Conservation (phyloP, 64 coral and sea anemone species). For the Pocillopora damicornis region DNA sequence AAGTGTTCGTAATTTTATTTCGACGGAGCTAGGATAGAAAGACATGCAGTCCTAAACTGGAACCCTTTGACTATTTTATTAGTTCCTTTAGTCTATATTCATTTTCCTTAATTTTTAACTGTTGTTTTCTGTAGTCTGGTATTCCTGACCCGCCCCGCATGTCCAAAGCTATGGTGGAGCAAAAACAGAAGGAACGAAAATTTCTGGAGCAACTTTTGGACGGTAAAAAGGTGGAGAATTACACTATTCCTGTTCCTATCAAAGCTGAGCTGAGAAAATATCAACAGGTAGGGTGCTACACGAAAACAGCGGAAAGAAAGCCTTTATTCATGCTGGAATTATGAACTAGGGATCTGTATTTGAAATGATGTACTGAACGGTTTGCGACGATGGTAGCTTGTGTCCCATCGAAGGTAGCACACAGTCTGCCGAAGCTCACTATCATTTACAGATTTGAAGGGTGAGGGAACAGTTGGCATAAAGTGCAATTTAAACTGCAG, state of each 20-base stretch:
- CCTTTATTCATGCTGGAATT: not conserved
- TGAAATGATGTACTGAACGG: too few relatives aligned
- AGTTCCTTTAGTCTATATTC: not conserved
- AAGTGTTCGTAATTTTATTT: too few relatives aligned
- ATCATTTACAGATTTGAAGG: not conserved
- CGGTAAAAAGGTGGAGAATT: conserved; percentile 83
- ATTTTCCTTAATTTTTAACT: not conserved
- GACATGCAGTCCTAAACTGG: too few relatives aligned
- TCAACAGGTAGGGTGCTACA: conserved; percentile 68
- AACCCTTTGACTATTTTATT: not conserved
- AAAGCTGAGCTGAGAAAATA: conserved; percentile 99
- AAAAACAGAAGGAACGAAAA: conserved; percentile 81
- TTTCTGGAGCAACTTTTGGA: conserved; percentile 93
- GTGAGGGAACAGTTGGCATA: too few relatives aligned
- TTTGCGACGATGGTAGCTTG: not conserved
- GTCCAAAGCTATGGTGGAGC: conserved; percentile 63
- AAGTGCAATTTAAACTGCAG: too few relatives aligned
- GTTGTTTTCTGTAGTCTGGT: conserved; percentile 43
- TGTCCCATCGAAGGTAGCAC: too few relatives aligned
- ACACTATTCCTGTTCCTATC: conserved; percentile 83
- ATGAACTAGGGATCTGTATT: too few relatives aligned
- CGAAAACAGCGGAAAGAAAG: too few relatives aligned
- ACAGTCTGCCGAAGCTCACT: too few relatives aligned
- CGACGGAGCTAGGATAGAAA: too few relatives aligned
- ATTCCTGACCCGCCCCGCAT: conserved; percentile 71